Evolutionary conservation across 2,888 invertebrate species (phyloP), one percentile per base, ranked within the genome.

Genomic region (Drosophila multiciliata): DNA sequence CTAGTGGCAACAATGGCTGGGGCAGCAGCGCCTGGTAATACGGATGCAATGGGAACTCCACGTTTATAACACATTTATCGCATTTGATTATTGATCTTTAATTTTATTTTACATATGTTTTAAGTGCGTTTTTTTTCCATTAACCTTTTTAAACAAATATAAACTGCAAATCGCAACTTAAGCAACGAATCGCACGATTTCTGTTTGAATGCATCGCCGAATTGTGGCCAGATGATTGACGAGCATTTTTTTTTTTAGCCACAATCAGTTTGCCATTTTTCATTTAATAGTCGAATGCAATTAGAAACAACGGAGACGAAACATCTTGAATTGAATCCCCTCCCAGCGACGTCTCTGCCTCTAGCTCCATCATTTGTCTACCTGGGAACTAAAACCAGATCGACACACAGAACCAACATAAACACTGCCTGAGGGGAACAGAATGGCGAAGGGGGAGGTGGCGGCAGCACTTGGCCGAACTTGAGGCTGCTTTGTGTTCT

Each of bases 1-100:
- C 63, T 11, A 53, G 76, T n/a, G 65, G 64, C 65, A 65, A 50
- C 65, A 50, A 20, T 40, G 65, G 49, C 20, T 65, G 65, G 58
- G 69, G 77, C 42, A 78, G 75, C 58, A 74, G 78, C 35, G 70
- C 73, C 29, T 86, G 87, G 82, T 86, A 78, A 32, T 6, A 48
- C n/a, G 53, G 26, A 42, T 36, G 40, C 48, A 73, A 55, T 62
- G 29, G 64, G 50, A 15, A 64, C 48, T 20, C 17, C 50, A 26
- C 59, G 26, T 33, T 59, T 33, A n/a, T 1, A 6, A 50, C 50
- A 29, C 29, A 50, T 23, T 45, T 7, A 23, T 23, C 20, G 23
- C 45, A 23, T 15, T 45, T 15, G 45, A 45, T 15, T 45, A 29
- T 48, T 60, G 42, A 55, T 45, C 73, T 78, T 68, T 62, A 29